Conservation (phyloP, 2,113 vertebrate genomes). For the Stegostoma tigrinum region DNA sequence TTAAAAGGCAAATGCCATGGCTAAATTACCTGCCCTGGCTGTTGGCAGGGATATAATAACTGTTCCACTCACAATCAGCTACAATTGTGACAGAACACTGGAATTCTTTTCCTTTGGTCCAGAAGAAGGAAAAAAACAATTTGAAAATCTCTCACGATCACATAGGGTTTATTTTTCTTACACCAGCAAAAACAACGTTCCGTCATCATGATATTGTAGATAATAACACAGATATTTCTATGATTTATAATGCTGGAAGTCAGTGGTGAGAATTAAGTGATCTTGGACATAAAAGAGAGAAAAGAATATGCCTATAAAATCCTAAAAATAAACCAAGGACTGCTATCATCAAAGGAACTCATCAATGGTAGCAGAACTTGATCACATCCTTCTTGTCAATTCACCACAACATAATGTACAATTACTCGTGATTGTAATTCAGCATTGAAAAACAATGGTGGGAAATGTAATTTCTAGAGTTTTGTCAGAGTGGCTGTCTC, state of each 20-base stretch:
- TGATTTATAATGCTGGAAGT: neutral
- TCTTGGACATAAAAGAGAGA: neutral
- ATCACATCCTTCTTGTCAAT: neutral
- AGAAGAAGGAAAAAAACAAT: neutral
- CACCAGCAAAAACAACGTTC: neutral
- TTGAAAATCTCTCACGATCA: neutral
- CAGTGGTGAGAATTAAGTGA: neutral
- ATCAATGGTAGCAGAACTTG: neutral
- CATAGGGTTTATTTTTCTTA: constrained; percentile 13
- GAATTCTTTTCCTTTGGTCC: neutral
- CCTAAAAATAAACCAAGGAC: neutral
- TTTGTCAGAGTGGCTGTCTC: neutral
- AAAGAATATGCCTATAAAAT: neutral
- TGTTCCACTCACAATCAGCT: constrained; percentile 17
- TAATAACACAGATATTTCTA: neutral
- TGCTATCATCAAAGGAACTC: neutral
- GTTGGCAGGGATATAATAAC: neutral
- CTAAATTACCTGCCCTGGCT: neutral
- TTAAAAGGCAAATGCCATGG: neutral
- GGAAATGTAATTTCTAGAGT: neutral
- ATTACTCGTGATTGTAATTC: neutral
- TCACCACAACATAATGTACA: neutral
- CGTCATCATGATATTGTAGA: neutral
- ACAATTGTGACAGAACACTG: neutral
- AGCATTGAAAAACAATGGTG: neutral